Percentiles rank a stretch among this genome's conserved stretches.
Conservation (phyloP, 2,113 vertebrate species). For the Romanogobio albipinnatus region DNA sequence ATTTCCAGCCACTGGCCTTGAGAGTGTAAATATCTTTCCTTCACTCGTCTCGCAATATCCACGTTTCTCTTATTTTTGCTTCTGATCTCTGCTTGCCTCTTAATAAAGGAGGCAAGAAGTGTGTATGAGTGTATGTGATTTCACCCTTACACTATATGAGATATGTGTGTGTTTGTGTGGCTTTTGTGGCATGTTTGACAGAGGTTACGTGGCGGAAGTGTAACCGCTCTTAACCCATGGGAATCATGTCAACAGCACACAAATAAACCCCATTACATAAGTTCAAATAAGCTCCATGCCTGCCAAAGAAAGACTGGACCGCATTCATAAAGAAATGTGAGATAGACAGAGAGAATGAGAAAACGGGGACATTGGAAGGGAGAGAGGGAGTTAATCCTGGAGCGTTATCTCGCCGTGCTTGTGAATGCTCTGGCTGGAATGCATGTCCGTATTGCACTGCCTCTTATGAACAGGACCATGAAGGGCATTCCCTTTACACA, state of each 20-base stretch:
- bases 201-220: constrained; percentile 67
- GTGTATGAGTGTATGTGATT: constrained; percentile 43
- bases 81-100: constrained; percentile 13
- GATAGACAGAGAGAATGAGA: constrained; percentile 41
- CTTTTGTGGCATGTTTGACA: constrained; percentile 66
- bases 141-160: constrained; percentile 65
- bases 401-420: constrained; percentile 59
- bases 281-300: constrained; percentile 75
- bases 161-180: constrained; percentile 55
- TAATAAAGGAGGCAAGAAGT: constrained; percentile 46
- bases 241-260: constrained; percentile 78
- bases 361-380: constrained; percentile 49
- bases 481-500: constrained; percentile 55
- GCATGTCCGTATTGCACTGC: constrained; percentile 46
- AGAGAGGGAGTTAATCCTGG: constrained; percentile 56
- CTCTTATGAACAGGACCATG: constrained; percentile 53
- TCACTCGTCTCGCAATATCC: constrained; percentile 35
- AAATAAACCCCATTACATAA: constrained; percentile 81
- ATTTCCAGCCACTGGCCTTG: constrained; percentile 49
- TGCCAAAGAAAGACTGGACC: constrained; percentile 54
- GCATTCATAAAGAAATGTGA: constrained; percentile 61
- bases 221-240: constrained; percentile 80
- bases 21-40: constrained; percentile 49
- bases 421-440: constrained; percentile 53
- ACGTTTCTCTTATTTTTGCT: neutral